A percentile compares a stretch with the other conserved stretches of the same genome.
These are phyloP conservation scores for Ametastegia equiseti DNA, from an alignment of 2,888 invertebrate genomes.

Conservation along the genomic window DNA sequence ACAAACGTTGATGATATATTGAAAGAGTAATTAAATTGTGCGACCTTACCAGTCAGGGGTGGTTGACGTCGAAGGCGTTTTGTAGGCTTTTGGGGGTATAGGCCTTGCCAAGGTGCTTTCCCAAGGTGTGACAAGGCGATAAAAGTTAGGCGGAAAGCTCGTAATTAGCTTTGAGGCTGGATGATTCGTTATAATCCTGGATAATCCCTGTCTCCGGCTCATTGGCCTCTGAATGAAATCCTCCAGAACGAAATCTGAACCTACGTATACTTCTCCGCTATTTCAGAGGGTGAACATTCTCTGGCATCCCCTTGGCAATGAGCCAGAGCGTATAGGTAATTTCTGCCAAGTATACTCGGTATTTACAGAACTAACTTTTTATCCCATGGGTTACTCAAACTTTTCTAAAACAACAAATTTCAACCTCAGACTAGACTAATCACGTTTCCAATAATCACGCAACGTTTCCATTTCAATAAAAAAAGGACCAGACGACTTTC, in stretches of 20 bases:
- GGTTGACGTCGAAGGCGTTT: background rate
- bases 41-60: background rate
- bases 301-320: background rate
- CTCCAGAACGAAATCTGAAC: background rate
- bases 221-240: constrained; percentile 17
- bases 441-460: no score
- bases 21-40: background rate
- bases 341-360: constrained; percentile 8
- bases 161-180: constrained; percentile 13
- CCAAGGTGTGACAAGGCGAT: background rate
- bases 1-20: background rate
- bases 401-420: background rate
- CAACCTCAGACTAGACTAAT: no score
- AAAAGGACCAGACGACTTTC: no score
- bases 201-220: constrained; percentile 9
- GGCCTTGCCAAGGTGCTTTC: background rate
- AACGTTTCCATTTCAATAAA: no score
- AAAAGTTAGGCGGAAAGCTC: constrained; percentile 1
- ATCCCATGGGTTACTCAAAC: background rate
- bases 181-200: constrained; percentile 31
- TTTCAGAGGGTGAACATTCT: background rate
- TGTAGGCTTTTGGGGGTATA: no score
- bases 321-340: constrained; percentile 42
- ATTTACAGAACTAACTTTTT: constrained; percentile 33
- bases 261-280: background rate